These are phyloP conservation scores for Diogma glabrata DNA, from an alignment of 2,888 invertebrate species.

Conservation along the genomic window DNA sequence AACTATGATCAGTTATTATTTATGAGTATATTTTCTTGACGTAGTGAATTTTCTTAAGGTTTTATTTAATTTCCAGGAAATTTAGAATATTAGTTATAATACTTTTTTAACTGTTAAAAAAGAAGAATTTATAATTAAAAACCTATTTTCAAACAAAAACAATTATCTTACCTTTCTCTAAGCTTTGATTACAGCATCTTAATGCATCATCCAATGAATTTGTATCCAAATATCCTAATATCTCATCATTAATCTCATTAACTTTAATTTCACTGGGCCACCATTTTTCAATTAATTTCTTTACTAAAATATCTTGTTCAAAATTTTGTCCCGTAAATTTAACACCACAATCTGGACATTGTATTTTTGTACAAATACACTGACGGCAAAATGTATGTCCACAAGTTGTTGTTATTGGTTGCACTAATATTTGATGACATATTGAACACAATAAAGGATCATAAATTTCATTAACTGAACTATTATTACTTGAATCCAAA, in stretches of 20 bases:
- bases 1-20: too few relatives aligned
- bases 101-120: too few relatives aligned
- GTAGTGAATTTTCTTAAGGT: too few relatives aligned
- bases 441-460: slow-evolving; percentile 39
- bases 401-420: slow-evolving; percentile 51
- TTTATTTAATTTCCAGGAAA: too few relatives aligned
- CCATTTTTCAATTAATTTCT: slow-evolving; percentile 50
- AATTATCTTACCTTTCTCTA: slow-evolving; percentile 38
- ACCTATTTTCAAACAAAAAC: too few relatives aligned
- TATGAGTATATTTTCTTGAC: too few relatives aligned
- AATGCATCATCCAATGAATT: slow-evolving; percentile 35
- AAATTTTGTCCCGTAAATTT: slow-evolving; percentile 33
- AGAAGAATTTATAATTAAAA: too few relatives aligned
- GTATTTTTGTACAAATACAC: slow-evolving; percentile 34
- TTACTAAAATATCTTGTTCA: slow-evolving; percentile 49
- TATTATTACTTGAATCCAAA: not conserved
- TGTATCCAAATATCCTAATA: slow-evolving; percentile 31
- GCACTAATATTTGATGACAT: slow-evolving; percentile 43
- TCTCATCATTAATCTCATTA: slow-evolving; percentile 41
- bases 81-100: too few relatives aligned
- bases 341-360: slow-evolving; percentile 37
- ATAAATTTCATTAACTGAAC: slow-evolving; percentile 20
- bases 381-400: slow-evolving; percentile 51
- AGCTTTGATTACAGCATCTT: slow-evolving; percentile 35
- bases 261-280: slow-evolving; percentile 49